phyloP scores from a whole-genome alignment of 1,140 invertebrate species.

The Sitophilus oryzae region DNA sequence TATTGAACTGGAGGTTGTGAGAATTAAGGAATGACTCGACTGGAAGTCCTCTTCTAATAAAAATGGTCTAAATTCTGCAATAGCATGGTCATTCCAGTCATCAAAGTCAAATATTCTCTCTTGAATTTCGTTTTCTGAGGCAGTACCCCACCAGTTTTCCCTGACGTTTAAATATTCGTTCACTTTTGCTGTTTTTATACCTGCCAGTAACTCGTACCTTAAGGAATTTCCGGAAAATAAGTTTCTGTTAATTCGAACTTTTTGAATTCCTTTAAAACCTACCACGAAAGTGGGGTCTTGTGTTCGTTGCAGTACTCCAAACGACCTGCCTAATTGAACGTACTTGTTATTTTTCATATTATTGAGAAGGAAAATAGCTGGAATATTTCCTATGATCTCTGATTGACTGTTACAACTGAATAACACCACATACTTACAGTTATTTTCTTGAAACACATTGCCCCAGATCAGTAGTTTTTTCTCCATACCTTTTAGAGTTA shows the following conservation, averaged over 20 bases:
- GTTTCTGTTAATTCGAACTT: slow-evolving; percentile 86
- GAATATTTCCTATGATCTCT: slow-evolving; percentile 80
- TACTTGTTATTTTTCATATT: slow-evolving; percentile 69
- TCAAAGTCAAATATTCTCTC: slow-evolving; percentile 97
- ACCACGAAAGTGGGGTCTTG: slow-evolving; percentile 74
- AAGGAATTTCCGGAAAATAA: slow-evolving; percentile 81
- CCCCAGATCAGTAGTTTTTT: slow-evolving; percentile 82
- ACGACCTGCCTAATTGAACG: slow-evolving; percentile 32
- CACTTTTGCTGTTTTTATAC: slow-evolving; percentile 79
- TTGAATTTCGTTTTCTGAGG: slow-evolving; percentile 64
- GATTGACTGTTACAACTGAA: slow-evolving; percentile 88
- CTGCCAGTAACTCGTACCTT: slow-evolving; percentile 90
- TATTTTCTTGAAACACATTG: slow-evolving; percentile 76
- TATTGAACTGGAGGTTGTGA: slow-evolving; percentile 48
- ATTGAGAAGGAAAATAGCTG: slow-evolving; percentile 74
- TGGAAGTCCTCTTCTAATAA: slow-evolving; percentile 70
- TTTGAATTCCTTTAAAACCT: slow-evolving; percentile 90
- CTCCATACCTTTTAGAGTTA: slow-evolving; percentile 92
- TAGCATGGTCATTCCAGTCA: slow-evolving; percentile 97
- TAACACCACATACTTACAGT: slow-evolving; percentile 79
- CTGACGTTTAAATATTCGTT: slow-evolving; percentile 81
- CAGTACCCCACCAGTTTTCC: slow-evolving; percentile 95
- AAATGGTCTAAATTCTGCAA: slow-evolving; percentile 85
- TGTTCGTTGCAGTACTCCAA: slow-evolving; percentile 42
- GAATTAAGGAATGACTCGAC: slow-evolving; percentile 66